Conservation (phyloP, 2,888 invertebrate species). For the Amphipyra tragopoginis region DNA sequence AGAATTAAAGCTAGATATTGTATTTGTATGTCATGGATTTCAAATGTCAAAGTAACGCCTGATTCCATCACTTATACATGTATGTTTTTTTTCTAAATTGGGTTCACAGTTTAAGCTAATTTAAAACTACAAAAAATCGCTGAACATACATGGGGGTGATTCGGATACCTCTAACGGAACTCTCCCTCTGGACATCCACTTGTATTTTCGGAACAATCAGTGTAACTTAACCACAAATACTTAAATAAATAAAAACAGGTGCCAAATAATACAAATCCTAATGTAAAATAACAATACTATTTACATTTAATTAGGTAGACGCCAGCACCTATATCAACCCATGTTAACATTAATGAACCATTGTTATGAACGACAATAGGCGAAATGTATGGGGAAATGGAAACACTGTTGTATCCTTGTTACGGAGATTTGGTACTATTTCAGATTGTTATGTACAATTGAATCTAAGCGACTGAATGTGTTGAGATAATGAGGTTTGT, state of each 20-base stretch:
- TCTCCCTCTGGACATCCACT: too few species aligned
- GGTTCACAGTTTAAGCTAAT: too few species aligned
- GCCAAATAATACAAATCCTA: slow-evolving; percentile 2
- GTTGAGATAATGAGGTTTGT: slow-evolving; percentile 18
- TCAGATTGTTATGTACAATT: slow-evolving; percentile 38
- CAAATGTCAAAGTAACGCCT: too few species aligned
- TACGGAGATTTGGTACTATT: slow-evolving; percentile 41
- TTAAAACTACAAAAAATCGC: too few species aligned
- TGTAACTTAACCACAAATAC: too few species aligned
- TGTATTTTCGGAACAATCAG: too few species aligned
- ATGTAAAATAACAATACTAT: slow-evolving; percentile 36
- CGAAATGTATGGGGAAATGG: slow-evolving; percentile 64
- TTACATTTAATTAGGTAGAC: slow-evolving; percentile 45
- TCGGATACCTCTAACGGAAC: too few species aligned
- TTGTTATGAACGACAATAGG: slow-evolving; percentile 73
- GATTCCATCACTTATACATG: too few species aligned
- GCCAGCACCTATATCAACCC: slow-evolving; percentile 29
- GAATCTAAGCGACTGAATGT: slow-evolving; percentile 18
- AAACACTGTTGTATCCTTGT: slow-evolving; percentile 58
- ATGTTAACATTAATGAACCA: slow-evolving; percentile 71
- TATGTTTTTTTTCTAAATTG: too few species aligned
- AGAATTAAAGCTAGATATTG: too few species aligned
- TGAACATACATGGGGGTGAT: too few species aligned
- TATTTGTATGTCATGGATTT: too few species aligned
- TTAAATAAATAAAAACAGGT: not conserved